Conservation (phyloP, 2,113 vertebrate genomes). For the Panurus biarmicus region DNA sequence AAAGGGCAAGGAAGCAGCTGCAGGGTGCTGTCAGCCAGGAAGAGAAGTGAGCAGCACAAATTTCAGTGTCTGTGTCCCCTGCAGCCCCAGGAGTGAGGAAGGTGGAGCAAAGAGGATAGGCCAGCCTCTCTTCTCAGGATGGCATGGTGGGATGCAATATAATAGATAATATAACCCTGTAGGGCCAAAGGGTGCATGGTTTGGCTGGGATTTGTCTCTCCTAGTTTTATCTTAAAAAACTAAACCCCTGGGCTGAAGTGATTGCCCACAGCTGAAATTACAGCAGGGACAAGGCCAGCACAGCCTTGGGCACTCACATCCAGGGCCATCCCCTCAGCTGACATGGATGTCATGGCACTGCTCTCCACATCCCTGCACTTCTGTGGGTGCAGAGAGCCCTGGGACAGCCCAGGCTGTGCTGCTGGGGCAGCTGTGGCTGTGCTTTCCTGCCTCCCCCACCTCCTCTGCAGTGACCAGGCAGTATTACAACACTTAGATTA, state of each 20-base stretch:
- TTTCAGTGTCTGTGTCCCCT: not conserved
- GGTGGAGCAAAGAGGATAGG: not conserved
- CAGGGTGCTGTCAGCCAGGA: not conserved
- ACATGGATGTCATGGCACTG: rapidly evolving
- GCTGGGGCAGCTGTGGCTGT: not conserved
- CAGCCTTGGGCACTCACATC: not conserved
- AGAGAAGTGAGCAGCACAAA: not conserved
- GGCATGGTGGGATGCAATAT: rapidly evolving
- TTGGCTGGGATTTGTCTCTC: not conserved
- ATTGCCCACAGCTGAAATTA: too few species aligned
- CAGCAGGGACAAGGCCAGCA: not conserved
- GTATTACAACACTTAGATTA: rapidly evolving
- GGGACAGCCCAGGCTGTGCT: rapidly evolving
- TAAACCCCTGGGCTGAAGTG: not conserved
- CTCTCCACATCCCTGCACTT: not conserved
- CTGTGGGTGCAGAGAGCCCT: not conserved
- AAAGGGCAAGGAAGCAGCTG: not conserved
- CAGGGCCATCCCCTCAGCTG: not conserved
- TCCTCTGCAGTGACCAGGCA: not conserved
- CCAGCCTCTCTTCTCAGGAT: not conserved
- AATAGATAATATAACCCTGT: rapidly evolving
- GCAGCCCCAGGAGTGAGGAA: not conserved
- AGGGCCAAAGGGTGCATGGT: not conserved
- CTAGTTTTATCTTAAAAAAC: not conserved
- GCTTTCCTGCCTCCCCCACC: too few species aligned